Percentiles rank a stretch among this genome's conserved stretches.
Evolutionary conservation across 2,888 invertebrate species (phyloP).

Genomic region (Endotricha flammealis): DNA sequence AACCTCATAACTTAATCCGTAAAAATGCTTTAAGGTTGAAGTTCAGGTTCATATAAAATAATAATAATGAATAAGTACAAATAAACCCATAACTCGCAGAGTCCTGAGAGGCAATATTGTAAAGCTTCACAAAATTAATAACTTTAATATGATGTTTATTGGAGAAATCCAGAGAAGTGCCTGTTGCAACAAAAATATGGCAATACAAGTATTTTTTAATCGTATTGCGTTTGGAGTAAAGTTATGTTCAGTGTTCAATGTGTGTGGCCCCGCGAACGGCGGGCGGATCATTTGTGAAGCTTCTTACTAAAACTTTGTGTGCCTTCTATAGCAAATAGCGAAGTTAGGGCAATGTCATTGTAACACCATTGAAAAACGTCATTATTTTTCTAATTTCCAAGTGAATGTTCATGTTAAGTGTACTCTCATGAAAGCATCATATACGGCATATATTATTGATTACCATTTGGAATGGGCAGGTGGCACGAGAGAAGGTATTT

Average conservation of each 20-base stretch:
- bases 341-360: slow-evolving; percentile 69
- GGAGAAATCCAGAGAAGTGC: slow-evolving; percentile 77
- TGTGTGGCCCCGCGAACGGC: slow-evolving; percentile 28
- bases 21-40: slow-evolving; percentile 48
- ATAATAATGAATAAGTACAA: slow-evolving; percentile 67
- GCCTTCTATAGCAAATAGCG: slow-evolving; percentile 75
- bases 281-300: slow-evolving; percentile 60
- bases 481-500: slow-evolving; percentile 42
- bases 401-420: slow-evolving; percentile 35
- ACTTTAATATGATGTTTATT: slow-evolving; percentile 75
- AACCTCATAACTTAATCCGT: slow-evolving; percentile 49
- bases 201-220: slow-evolving; percentile 67
- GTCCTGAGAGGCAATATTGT: slow-evolving; percentile 63
- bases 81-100: slow-evolving; percentile 51
- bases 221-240: slow-evolving; percentile 60
- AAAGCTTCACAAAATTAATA: slow-evolving; percentile 66
- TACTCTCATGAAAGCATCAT: slow-evolving; percentile 41
- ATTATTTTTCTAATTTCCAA: slow-evolving; percentile 43
- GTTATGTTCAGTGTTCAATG: slow-evolving; percentile 61
- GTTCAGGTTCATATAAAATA: slow-evolving; percentile 50
- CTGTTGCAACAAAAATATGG: slow-evolving; percentile 76
- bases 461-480: slow-evolving; percentile 51
- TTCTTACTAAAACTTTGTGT: slow-evolving; percentile 76
- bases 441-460: slow-evolving; percentile 33
- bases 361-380: slow-evolving; percentile 52